These are phyloP conservation scores for Corythornis madagascariensis DNA, from an alignment of 2,113 vertebrate genomes.

Conservation along the genomic window DNA sequence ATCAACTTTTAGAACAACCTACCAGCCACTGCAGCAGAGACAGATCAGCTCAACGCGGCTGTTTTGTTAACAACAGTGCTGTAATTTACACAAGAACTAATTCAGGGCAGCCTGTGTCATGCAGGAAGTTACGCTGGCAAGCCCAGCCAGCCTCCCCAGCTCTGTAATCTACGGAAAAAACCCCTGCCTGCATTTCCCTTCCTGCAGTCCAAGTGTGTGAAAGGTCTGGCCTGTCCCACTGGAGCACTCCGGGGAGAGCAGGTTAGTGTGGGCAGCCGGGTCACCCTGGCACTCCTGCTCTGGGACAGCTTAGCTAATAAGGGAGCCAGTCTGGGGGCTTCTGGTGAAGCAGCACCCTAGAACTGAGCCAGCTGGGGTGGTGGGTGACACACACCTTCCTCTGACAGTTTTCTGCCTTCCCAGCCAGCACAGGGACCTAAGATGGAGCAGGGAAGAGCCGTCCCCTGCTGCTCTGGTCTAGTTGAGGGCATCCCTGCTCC, in stretches of 20 bases:
- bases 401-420: not conserved
- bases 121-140: conserved; percentile 29
- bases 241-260: conserved; percentile 6
- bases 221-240: conserved; percentile 57
- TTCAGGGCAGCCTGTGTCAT: conserved; percentile 42
- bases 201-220: conserved; percentile 60
- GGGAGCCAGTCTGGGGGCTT: not conserved
- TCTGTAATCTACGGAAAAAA: conserved; percentile 59
- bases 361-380: not conserved
- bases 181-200: conserved; percentile 47
- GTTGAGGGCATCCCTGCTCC: too few relatives aligned
- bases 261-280: not conserved
- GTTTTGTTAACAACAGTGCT: conserved; percentile 27
- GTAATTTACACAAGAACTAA: conserved; percentile 38
- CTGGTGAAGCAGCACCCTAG: not conserved
- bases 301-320: conserved; percentile 16
- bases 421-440: not conserved
- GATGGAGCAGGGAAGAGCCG: not conserved
- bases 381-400: not conserved
- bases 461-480: not conserved
- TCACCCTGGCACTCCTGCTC: rapidly evolving
- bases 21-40: not conserved
- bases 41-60: not conserved
- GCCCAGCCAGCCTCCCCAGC: not conserved
- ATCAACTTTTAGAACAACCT: not conserved